Evolutionary conservation across 2,797 vertebrate genomes (phyloP), one percentile per base, ranked within the genome.

Genomic region (Gymnothorax reevesii): DNA sequence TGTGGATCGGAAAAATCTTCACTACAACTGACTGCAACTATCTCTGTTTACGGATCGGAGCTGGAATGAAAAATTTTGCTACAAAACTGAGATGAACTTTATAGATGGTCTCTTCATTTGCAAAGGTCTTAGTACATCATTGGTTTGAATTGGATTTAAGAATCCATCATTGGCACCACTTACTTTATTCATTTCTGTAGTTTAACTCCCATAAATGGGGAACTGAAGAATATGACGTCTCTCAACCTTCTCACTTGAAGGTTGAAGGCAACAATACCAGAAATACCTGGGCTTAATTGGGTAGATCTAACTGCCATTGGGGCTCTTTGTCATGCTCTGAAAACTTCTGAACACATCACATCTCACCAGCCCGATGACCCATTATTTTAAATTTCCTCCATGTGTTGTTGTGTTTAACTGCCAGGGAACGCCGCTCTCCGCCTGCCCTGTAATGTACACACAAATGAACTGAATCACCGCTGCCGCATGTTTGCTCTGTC

Each of bases 291-390:
- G 49, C 49, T 80, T 80, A 80, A 80, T 80, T 54, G 12, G 15
- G 49, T 52, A 22, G 42, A 8, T 20, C 49, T 55, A n/a, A 55
- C 52, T 20, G 49, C 52, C 52, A 9, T 80, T 22, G 77, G 7
- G 20, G 20, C n/a, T 7, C 2, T 60, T 59, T 27, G 82, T 83
- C 57, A 10, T 22, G 82, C 82, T 15, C 25, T 8, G 7, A 8
- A 55, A 82, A 5, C 27, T 13, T 20, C 54, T 57, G n/a, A 83
- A 20, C 25, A 12, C 49, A 49, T 66, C 83, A 17, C 55, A 0
- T 62, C 27, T 77, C 73, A 20, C 7, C 59, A n/a, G 75, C 83
- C 86, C 79, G 69, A 66, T 83, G 73, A 85, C 73, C 59, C 49
- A 62, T 73, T 54, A 57, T 12, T 77, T 87, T 75, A 42, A 73